Percentiles rank a stretch among this genome's conserved stretches.
Evolutionary conservation across 2,113 vertebrate species (phyloP).

Genomic region (Nothocercus nigrocapillus): DNA sequence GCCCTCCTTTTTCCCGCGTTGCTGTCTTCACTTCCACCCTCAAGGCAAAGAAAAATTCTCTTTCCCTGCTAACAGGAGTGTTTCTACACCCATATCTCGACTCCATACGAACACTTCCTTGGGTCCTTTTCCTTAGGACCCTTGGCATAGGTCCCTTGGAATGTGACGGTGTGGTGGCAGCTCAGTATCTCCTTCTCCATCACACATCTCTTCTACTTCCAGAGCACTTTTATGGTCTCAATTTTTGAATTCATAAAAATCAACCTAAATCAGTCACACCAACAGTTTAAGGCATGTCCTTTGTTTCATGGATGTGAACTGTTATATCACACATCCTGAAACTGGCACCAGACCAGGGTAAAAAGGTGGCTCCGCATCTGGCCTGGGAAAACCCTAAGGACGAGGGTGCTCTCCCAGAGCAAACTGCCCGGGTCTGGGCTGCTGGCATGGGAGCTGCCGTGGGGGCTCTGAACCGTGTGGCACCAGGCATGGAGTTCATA

Average conservation of each 20-base stretch:
- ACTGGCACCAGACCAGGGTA: background rate
- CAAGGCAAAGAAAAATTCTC: background rate
- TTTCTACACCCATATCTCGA: background rate
- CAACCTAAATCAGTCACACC: background rate
- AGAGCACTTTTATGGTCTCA: background rate
- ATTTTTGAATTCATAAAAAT: background rate
- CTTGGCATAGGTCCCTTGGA: background rate
- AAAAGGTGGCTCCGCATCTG: background rate
- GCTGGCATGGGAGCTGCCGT: background rate
- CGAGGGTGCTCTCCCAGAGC: background rate
- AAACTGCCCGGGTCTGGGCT: background rate
- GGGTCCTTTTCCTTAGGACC: background rate
- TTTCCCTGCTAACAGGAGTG: background rate
- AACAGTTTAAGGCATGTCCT: rapidly evolving
- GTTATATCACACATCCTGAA: background rate
- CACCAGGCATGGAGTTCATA: background rate
- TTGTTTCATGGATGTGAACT: background rate
- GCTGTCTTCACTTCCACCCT: background rate
- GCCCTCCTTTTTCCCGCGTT: too few species aligned
- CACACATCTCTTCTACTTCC: background rate
- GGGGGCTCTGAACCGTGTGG: background rate
- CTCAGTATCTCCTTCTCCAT: background rate
- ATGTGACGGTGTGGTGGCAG: background rate
- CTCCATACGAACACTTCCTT: background rate
- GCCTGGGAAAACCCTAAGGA: background rate